Conservation (phyloP, 2,888 invertebrate genomes). For the Pseudococcus longispinus region DNA sequence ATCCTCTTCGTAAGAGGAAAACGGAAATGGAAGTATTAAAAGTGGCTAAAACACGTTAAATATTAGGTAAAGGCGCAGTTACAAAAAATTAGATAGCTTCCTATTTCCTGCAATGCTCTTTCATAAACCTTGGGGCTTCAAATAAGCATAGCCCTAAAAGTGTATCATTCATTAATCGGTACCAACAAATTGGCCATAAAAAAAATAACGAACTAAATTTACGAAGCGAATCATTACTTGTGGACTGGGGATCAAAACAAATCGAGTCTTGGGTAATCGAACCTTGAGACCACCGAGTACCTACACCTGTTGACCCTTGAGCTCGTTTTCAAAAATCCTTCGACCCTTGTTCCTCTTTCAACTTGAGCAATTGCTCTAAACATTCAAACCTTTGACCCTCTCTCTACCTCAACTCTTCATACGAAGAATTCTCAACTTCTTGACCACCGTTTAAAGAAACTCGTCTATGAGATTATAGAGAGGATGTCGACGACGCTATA, state of each 20-base stretch:
- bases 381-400: not conserved
- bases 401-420: not conserved
- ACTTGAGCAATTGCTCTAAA: not conserved
- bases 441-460: not conserved
- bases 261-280: not conserved
- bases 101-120: not conserved
- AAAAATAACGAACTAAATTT: not conserved
- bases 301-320: constrained; percentile 8
- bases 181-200: not conserved
- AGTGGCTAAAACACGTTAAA: too few species aligned
- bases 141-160: not conserved
- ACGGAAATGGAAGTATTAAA: too few species aligned
- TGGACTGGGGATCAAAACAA: not conserved
- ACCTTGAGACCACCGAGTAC: not conserved
- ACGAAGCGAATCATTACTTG: not conserved
- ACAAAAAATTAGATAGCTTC: not conserved
- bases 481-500: not conserved
- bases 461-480: not conserved
- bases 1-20: too few species aligned
- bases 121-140: not conserved
- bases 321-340: not conserved
- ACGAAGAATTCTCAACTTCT: not conserved
- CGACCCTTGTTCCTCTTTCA: not conserved
- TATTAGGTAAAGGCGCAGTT: too few species aligned
- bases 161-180: not conserved